phyloP scores from a whole-genome alignment of 1,140 invertebrate species.

The Drosophila navojoa region DNA sequence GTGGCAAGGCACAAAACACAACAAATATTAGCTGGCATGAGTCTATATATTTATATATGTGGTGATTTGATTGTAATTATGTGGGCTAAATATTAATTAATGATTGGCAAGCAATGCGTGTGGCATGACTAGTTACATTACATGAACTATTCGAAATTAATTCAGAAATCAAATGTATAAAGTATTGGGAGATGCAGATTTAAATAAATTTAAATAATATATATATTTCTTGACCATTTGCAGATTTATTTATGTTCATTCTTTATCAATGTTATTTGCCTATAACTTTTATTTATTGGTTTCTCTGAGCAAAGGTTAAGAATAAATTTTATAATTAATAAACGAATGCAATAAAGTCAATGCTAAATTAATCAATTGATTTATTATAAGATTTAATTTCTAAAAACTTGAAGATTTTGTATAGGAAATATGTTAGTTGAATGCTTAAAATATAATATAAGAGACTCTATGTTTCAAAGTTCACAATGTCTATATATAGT shows the following conservation, averaged over 20 bases:
- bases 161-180: background rate
- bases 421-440: background rate
- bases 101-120: background rate
- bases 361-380: background rate
- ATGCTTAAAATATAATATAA: no score
- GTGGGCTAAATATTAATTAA: slow-evolving; percentile 5
- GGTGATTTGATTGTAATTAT: background rate
- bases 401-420: background rate
- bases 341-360: background rate
- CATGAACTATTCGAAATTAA: background rate
- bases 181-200: no score
- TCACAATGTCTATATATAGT: no score
- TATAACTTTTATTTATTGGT: background rate
- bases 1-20: slow-evolving; percentile 12
- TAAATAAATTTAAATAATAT: no score
- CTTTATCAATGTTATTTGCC: slow-evolving; percentile 4
- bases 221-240: background rate
- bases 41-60: background rate
- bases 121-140: background rate
- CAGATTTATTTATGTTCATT: background rate
- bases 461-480: no score
- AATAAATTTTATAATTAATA: slow-evolving; percentile 8
- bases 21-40: background rate
- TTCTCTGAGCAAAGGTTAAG: background rate
- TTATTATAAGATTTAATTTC: no score